A percentile compares a stretch with the other conserved stretches of the same genome.
Conservation (phyloP, 2,113 vertebrate genomes). For the Shinisaurus crocodilurus region DNA sequence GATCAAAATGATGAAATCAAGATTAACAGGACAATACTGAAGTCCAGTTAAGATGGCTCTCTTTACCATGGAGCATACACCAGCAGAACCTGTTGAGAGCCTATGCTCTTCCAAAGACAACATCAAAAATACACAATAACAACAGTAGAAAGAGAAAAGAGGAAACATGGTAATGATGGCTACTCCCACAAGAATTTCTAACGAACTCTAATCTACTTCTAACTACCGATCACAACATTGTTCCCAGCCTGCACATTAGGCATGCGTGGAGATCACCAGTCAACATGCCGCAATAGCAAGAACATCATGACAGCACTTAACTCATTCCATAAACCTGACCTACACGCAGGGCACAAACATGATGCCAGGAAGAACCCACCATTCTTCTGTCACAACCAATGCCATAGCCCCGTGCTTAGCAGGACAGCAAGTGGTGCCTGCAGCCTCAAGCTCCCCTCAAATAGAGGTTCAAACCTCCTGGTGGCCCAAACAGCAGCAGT, state of each 20-base stretch:
- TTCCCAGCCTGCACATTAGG: background rate
- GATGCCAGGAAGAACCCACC: background rate
- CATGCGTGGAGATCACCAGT: background rate
- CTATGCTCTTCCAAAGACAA: background rate
- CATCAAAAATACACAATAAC: background rate
- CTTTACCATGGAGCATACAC: background rate
- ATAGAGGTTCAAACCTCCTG: background rate
- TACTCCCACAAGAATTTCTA: background rate
- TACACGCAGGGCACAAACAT: background rate
- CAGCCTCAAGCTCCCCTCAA: background rate
- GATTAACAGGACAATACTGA: background rate
- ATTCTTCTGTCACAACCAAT: background rate
- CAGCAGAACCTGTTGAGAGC: background rate
- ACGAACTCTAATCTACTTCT: background rate
- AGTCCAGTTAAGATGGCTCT: background rate
- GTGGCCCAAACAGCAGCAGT: background rate
- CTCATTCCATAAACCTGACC: background rate
- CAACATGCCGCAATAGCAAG: background rate
- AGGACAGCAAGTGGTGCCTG: background rate
- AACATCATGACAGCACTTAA: background rate
- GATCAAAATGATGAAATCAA: conserved; percentile 3
- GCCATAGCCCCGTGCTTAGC: background rate
- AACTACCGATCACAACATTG: background rate
- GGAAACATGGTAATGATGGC: background rate
- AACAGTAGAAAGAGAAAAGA: background rate